Percentiles rank a stretch among this genome's conserved stretches.
These are phyloP conservation scores for Lepidostoma basale DNA, from an alignment of 1,140 invertebrate species.

Conservation along the genomic window DNA sequence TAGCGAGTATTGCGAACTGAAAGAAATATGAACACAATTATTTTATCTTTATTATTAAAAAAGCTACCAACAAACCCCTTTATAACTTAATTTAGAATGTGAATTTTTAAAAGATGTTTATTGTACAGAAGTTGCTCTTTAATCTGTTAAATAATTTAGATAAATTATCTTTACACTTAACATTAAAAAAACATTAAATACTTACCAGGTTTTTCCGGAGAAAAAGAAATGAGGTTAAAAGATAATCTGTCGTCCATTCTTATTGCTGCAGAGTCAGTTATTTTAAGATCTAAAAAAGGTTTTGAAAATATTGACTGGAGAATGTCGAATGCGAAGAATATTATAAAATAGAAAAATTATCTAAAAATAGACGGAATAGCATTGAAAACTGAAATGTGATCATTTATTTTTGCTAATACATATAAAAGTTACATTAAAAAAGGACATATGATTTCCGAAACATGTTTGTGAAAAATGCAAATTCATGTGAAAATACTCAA, in stretches of 20 bases:
- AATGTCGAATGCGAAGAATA: too few relatives aligned
- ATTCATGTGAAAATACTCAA: too few relatives aligned
- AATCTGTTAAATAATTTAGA: not conserved
- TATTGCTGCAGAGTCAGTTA: not conserved
- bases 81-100: not conserved
- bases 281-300: not conserved
- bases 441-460: too few relatives aligned
- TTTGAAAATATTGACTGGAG: too few relatives aligned
- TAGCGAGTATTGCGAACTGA: not conserved
- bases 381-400: not conserved
- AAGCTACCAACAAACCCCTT: not conserved
- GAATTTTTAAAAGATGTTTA: not conserved
- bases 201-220: not conserved
- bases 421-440: too few relatives aligned
- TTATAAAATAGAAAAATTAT: not conserved
- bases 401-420: not conserved
- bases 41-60: not conserved
- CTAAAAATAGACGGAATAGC: not conserved
- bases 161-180: too few relatives aligned
- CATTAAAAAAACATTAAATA: too few relatives aligned
- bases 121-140: not conserved
- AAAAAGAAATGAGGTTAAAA: not conserved
- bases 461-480: too few relatives aligned
- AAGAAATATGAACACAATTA: not conserved
- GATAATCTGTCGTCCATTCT: not conserved